These are phyloP conservation scores for Ceratosolen solmsi DNA, from an alignment of 1,140 invertebrate species.

Conservation along the genomic window DNA sequence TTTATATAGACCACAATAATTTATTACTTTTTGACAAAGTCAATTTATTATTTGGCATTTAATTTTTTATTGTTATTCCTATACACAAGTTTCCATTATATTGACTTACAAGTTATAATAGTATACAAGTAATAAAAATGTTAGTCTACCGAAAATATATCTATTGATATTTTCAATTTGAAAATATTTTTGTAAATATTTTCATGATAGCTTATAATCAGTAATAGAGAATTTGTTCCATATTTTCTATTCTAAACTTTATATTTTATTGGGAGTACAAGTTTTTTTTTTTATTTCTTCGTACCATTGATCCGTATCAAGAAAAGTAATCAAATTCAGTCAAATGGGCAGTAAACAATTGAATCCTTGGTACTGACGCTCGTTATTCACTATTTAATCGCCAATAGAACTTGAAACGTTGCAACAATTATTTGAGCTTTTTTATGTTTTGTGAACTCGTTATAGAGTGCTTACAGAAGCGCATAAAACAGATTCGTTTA, in stretches of 20 bases:
- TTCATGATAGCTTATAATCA: too few relatives aligned
- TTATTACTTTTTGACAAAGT: too few relatives aligned
- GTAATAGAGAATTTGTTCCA: too few relatives aligned
- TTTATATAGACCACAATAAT: too few relatives aligned
- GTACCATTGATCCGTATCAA: slow-evolving; percentile 38
- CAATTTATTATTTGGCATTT: too few relatives aligned
- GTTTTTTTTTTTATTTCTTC: neutral
- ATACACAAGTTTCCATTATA: too few relatives aligned
- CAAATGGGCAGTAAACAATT: slow-evolving; percentile 65
- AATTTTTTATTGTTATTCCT: too few relatives aligned
- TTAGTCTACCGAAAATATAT: too few relatives aligned
- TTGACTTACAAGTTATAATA: too few relatives aligned
- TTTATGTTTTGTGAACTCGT: neutral
- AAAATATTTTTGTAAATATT: too few relatives aligned
- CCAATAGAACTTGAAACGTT: slow-evolving; percentile 63
- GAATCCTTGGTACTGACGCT: slow-evolving; percentile 62
- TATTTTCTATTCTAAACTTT: neutral
- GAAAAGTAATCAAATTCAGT: slow-evolving; percentile 52
- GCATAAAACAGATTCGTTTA: neutral
- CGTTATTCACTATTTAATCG: slow-evolving; percentile 66
- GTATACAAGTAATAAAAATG: too few relatives aligned
- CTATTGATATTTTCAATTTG: too few relatives aligned
- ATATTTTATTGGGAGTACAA: neutral
- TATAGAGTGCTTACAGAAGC: neutral
- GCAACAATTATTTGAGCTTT: slow-evolving; percentile 51